Conservation (phyloP, 2,888 invertebrate genomes). For the Phyllotreta cruciferae region DNA sequence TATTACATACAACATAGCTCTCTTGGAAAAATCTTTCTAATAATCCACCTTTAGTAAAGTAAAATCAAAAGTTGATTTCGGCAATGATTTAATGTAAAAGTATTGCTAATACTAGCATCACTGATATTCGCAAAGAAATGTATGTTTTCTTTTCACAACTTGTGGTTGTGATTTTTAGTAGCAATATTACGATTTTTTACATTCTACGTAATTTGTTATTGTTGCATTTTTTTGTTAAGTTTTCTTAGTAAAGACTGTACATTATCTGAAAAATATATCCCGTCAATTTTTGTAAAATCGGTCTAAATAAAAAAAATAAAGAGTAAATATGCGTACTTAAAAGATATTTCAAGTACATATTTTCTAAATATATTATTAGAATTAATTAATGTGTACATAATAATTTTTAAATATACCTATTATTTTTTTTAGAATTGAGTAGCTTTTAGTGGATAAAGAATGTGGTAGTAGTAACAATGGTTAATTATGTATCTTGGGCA, state of each 20-base stretch:
- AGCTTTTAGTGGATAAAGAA: slow-evolving; percentile 17
- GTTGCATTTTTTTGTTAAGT: slow-evolving; percentile 38
- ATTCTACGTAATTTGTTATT: slow-evolving; percentile 40
- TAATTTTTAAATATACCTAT: slow-evolving; percentile 17
- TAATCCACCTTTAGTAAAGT: neutral
- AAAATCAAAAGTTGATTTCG: slow-evolving; percentile 2
- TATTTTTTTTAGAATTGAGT: slow-evolving; percentile 12
- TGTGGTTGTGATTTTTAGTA: slow-evolving; percentile 37
- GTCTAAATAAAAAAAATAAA: slow-evolving; percentile 10
- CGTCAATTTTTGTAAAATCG: slow-evolving; percentile 20
- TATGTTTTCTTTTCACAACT: slow-evolving; percentile 20
- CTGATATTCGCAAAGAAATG: slow-evolving; percentile 23
- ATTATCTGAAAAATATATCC: slow-evolving; percentile 11
- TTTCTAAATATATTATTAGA: slow-evolving; percentile 18
- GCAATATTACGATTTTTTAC: slow-evolving; percentile 41
- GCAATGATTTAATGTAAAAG: slow-evolving; percentile 5
- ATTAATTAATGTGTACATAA: slow-evolving; percentile 15
- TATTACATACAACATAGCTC: neutral
- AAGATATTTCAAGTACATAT: slow-evolving; percentile 4
- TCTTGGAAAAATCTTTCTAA: neutral
- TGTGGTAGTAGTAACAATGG: neutral
- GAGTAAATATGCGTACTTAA: slow-evolving; percentile 27
- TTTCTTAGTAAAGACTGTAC: slow-evolving; percentile 38
- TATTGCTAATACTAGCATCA: slow-evolving; percentile 39
- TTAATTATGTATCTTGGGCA: neutral